Conservation (phyloP, 2,113 vertebrate genomes). For the Leucopternis melanops region DNA sequence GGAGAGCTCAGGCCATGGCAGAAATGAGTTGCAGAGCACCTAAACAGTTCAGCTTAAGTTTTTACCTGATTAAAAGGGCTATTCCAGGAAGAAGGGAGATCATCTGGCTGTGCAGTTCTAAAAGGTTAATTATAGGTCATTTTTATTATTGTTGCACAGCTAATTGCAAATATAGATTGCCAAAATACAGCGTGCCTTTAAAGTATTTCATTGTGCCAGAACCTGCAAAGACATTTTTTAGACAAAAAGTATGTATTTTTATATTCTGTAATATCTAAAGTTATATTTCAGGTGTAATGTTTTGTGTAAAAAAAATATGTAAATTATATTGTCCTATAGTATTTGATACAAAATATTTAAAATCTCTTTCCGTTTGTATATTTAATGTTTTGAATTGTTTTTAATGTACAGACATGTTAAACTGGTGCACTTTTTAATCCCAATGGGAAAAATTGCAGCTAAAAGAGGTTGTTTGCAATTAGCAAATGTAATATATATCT, state of each 20-base stretch:
- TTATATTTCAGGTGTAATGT: constrained; percentile 82
- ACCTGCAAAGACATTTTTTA: constrained; percentile 69
- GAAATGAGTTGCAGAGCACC: background rate
- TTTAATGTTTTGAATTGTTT: constrained; percentile 75
- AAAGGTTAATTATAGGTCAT: background rate
- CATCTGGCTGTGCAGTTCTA: background rate
- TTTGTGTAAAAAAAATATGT: constrained; percentile 69
- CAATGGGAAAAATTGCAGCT: constrained; percentile 71
- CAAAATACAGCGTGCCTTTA: constrained; percentile 49
- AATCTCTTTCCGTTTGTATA: constrained; percentile 72
- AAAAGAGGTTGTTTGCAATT: constrained; percentile 67
- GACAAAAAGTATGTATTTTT: constrained; percentile 77
- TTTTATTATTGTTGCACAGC: background rate
- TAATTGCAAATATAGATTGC: background rate
- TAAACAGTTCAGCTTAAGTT: background rate
- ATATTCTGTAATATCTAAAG: constrained; percentile 76
- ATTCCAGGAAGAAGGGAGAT: background rate
- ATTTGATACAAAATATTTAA: constrained; percentile 82
- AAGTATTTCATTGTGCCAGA: constrained; percentile 62
- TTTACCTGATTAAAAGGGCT: background rate
- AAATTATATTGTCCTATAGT: constrained; percentile 83
- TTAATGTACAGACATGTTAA: constrained; percentile 77
- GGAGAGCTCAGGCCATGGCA: background rate
- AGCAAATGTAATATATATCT: constrained; percentile 71
- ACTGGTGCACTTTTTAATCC: constrained; percentile 80